These are phyloP conservation scores for Laspeyria flexula DNA, from an alignment of 2,888 invertebrate genomes.

Conservation along the genomic window DNA sequence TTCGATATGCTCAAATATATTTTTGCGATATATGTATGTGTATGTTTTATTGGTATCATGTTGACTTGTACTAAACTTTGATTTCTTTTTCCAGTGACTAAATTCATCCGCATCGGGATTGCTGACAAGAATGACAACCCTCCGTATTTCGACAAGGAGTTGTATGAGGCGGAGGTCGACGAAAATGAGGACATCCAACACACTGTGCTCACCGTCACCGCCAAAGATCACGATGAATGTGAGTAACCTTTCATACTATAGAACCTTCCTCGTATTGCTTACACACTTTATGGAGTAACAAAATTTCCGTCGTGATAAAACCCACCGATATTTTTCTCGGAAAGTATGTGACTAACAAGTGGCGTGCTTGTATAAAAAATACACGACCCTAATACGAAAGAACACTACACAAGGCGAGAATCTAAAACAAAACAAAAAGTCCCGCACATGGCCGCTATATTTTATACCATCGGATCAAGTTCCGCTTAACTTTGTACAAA, in stretches of 20 bases:
- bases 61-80: constrained; percentile 21
- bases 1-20: background rate
- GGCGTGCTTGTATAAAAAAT: constrained; percentile 29
- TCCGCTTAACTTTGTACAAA: constrained; percentile 46
- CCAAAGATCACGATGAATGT: constrained; percentile 99
- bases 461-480: constrained; percentile 45
- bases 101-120: constrained; percentile 99
- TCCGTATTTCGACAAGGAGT: constrained; percentile 98
- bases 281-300: constrained; percentile 13
- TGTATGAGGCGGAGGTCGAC: constrained; percentile 98
- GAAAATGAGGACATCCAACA: constrained; percentile 99
- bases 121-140: constrained; percentile 99
- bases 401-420: constrained; percentile 32
- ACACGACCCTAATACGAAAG: constrained; percentile 27
- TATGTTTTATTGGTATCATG: background rate
- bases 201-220: constrained; percentile 98
- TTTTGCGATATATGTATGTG: constrained; percentile 6
- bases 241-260: constrained; percentile 84
- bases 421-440: constrained; percentile 48
- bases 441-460: constrained; percentile 43
- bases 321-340: constrained; percentile 3
- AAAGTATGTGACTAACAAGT: constrained; percentile 16
- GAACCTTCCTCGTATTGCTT: constrained; percentile 12
- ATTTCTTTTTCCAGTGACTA: constrained; percentile 93
- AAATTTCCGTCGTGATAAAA: constrained; percentile 13